A percentile compares a stretch with the other conserved stretches of the same genome.
Evolutionary conservation across 1,140 invertebrate genomes (phyloP).

Genomic region (Cyrtorhinus lividipennis): DNA sequence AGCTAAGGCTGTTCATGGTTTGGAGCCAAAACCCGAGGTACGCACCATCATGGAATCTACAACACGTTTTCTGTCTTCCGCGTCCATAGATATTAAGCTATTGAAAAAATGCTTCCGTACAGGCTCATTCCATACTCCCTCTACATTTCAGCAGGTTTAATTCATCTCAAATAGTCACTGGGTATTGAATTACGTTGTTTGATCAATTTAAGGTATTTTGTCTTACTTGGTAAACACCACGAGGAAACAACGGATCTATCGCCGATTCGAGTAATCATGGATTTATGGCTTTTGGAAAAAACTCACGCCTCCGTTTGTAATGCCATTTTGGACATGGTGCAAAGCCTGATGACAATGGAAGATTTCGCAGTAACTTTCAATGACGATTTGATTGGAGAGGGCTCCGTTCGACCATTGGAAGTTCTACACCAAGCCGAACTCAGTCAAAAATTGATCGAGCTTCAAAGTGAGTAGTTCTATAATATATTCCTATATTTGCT

Average conservation of each 20-base stretch:
- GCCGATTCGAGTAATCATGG: conserved; percentile 48
- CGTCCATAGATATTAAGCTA: too few relatives aligned
- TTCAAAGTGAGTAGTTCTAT: not conserved
- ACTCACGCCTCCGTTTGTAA: conserved; percentile 46
- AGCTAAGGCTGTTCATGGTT: conserved; percentile 58
- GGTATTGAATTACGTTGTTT: too few relatives aligned
- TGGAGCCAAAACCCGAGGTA: conserved; percentile 60
- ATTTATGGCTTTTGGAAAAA: conserved; percentile 51
- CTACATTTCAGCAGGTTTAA: too few relatives aligned
- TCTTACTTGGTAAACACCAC: conserved; percentile 53
- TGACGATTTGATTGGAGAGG: not conserved
- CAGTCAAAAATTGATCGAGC: too few relatives aligned
- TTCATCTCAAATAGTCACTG: too few relatives aligned
- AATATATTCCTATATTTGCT: not conserved
- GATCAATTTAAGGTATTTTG: conserved; percentile 54
- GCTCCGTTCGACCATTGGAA: not conserved
- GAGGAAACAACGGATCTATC: conserved; percentile 33
- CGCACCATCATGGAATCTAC: too few relatives aligned
- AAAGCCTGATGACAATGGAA: conserved; percentile 55
- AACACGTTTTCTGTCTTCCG: too few relatives aligned
- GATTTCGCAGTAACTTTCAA: conserved; percentile 30
- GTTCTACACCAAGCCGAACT: not conserved
- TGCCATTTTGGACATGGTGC: conserved; percentile 54
- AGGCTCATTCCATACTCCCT: too few relatives aligned
- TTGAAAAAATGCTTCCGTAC: too few relatives aligned